Evolutionary conservation across 2,113 vertebrate genomes (phyloP), one percentile per base, ranked within the genome.

Genomic region (Sinocyclocheilus anophthalmus): DNA sequence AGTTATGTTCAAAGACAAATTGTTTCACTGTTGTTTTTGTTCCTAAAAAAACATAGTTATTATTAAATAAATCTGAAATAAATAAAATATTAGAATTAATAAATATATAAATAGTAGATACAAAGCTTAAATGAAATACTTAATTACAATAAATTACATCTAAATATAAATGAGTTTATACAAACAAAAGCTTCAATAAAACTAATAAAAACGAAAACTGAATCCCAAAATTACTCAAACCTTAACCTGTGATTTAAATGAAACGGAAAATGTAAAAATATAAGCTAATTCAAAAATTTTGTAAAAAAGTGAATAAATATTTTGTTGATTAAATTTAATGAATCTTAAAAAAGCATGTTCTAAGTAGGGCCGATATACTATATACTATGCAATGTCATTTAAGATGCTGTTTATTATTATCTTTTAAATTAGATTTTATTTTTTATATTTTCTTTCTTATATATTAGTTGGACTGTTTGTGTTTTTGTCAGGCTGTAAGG

Each of bases 401-500:
- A 55, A 55, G 16, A 55, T 55, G 18, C 53, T 55, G 18, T 55
- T 55, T 6, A 16, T 55, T 55, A 14, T 26, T 26, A 53, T 53
- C 1, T 3, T 55, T 55, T 48, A 18, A 55, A 55, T 55, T 18
- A 5, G 16, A 55, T 55, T 18, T 2, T 12, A 33, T 33, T 30
- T 30, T 30, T 30, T 30, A 30, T 30, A 30, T 30, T 48, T 16
- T 16, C 4, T 0, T 18, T 16, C 53, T 55, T 55, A 55, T 55
- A 55, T 55, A 18, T 55, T 6, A 55, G 53, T 16, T 72, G 37
- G 22, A 4, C 42, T 2, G 12, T 16, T 9, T 70, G 16, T 82
- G 1, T 70, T 70, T 48, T 83, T n/a, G 6, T 4, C 70, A 99
- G 98, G 97, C 97, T 16, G 95, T 99, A 69, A 96, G 98, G 89